Percentiles rank a stretch among this genome's conserved stretches.
phyloP scores from a whole-genome alignment of 2,113 vertebrate species.

The Phycodurus eques region DNA sequence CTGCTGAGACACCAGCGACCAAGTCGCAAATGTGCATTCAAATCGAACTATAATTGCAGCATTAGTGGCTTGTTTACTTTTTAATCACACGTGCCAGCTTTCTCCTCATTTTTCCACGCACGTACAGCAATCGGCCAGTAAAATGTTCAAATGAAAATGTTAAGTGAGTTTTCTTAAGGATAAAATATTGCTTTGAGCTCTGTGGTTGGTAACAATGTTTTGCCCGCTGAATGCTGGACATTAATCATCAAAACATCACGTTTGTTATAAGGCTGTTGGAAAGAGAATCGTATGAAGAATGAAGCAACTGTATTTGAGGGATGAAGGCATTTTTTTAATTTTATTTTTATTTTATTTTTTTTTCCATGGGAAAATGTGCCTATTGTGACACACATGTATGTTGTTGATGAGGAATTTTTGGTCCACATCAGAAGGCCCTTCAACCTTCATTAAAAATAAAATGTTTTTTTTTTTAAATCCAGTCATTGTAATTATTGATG shows the following conservation, averaged over 20 bases:
- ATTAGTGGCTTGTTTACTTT: neutral
- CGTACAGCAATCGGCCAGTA: neutral
- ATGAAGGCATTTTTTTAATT: neutral
- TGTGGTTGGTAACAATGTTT: neutral
- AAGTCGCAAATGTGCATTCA: constrained; percentile 8
- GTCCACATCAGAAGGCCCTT: neutral
- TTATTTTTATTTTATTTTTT: too few relatives aligned
- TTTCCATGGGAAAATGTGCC: neutral
- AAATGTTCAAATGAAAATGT: neutral
- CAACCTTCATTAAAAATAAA: too few relatives aligned
- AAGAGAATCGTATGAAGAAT: neutral
- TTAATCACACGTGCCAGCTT: neutral
- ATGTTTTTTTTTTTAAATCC: neutral
- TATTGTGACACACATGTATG: neutral
- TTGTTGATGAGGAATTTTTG: neutral
- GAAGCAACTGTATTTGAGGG: neutral
- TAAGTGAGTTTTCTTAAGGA: neutral
- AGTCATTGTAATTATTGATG: neutral
- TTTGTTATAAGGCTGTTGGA: neutral
- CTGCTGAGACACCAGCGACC: constrained; percentile 4
- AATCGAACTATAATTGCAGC: neutral
- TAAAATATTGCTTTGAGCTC: neutral
- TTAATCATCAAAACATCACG: neutral
- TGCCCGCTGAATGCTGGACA: neutral
- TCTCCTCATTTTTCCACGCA: neutral